Percentiles rank a stretch among this genome's conserved stretches.
Evolutionary conservation across 37 sponge, comb jelly and placozoan species (phyloP).

Genomic region (Amphimedon queenslandica): DNA sequence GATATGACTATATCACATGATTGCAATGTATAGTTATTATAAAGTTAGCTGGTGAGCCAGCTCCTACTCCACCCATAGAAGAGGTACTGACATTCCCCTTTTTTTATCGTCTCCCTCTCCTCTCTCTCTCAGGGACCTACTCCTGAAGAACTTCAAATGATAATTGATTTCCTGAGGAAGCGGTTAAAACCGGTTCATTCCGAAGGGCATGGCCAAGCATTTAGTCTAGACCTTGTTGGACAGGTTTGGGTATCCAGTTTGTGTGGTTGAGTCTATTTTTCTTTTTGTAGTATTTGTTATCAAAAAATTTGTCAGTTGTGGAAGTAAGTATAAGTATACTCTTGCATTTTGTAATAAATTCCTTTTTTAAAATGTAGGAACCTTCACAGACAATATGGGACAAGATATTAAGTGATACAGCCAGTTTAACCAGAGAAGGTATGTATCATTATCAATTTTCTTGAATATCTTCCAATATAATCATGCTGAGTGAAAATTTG

Average conservation of each 20-base stretch:
- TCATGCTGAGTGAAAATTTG: too few relatives aligned
- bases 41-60: constrained; percentile 45
- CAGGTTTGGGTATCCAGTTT: constrained; percentile 30
- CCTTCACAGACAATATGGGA: constrained; percentile 22
- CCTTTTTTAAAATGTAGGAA: constrained; percentile 51
- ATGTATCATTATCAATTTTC: too few relatives aligned
- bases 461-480: too few relatives aligned
- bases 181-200: constrained; percentile 44
- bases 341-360: too few relatives aligned
- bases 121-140: constrained; percentile 28
- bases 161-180: constrained; percentile 64
- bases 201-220: constrained; percentile 15
- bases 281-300: constrained; percentile 42
- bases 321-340: too few relatives aligned
- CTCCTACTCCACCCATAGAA: constrained; percentile 26
- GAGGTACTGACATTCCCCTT: not conserved
- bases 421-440: constrained; percentile 5
- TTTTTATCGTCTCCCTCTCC: constrained; percentile 2
- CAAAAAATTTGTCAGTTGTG: constrained; percentile 38
- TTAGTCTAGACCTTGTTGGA: constrained; percentile 76
- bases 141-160: constrained; percentile 34
- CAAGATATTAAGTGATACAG: constrained; percentile 14
- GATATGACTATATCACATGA: too few relatives aligned
- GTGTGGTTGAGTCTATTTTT: not conserved
- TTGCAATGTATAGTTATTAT: constrained; percentile 68